Evolutionary conservation across 2,888 invertebrate genomes (phyloP).

Genomic region (Carcina quercana): DNA sequence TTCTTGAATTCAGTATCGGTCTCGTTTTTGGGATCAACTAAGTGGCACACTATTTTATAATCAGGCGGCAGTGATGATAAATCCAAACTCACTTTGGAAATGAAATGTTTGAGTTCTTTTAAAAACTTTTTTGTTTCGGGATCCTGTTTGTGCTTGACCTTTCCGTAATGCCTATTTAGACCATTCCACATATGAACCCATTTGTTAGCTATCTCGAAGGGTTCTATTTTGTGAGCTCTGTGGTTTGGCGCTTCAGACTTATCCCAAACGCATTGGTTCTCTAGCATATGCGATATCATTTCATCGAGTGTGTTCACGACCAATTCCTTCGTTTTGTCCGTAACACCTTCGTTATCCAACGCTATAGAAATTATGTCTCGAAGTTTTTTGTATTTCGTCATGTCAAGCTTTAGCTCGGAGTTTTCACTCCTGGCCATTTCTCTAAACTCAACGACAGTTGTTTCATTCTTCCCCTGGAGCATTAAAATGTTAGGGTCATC

Average conservation of each 20-base stretch:
- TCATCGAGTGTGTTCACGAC: constrained; percentile 39
- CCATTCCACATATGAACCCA: constrained; percentile 26
- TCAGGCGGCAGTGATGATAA: too few species aligned
- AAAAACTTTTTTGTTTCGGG: too few species aligned
- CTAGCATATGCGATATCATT: constrained; percentile 33
- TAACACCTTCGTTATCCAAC: constrained; percentile 34
- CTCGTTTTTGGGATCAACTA: constrained; percentile 18
- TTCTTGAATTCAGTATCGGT: constrained; percentile 2
- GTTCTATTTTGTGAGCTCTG: neutral
- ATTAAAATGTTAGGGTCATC: constrained; percentile 20
- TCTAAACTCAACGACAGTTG: constrained; percentile 42
- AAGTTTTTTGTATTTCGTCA: constrained; percentile 38
- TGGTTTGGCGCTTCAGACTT: constrained; percentile 5
- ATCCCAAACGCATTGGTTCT: constrained; percentile 34
- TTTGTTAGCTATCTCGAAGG: neutral
- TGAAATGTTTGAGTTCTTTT: constrained; percentile 28
- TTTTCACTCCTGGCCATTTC: constrained; percentile 17
- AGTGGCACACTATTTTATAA: too few species aligned
- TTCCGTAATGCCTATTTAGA: too few species aligned
- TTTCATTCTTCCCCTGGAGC: constrained; percentile 31
- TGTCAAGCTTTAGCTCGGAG: constrained; percentile 15
- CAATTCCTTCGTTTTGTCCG: constrained; percentile 30
- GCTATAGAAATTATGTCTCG: constrained; percentile 31
- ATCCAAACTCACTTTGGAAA: too few species aligned
- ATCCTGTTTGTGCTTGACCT: too few species aligned